These are phyloP conservation scores for Phylloscopus collybita DNA, from an alignment of 2,797 vertebrate genomes.

Conservation along the genomic window DNA sequence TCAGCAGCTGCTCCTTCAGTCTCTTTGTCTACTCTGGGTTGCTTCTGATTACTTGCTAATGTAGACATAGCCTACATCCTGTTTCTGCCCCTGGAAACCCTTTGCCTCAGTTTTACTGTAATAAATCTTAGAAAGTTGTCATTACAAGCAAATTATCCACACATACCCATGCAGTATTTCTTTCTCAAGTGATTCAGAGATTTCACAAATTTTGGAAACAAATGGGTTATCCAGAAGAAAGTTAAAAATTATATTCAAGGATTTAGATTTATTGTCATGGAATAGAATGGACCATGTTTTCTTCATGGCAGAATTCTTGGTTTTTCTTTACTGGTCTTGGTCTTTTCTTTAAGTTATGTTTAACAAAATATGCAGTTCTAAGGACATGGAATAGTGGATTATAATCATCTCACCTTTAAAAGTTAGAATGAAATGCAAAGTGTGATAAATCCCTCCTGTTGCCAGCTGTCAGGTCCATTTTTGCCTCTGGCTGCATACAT, in stretches of 20 bases:
- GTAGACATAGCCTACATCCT: background rate
- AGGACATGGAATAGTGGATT: background rate
- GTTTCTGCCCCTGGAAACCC: background rate
- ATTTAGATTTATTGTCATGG: background rate
- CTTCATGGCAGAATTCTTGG: background rate
- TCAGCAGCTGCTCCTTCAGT: background rate
- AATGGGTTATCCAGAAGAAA: background rate
- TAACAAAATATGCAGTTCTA: background rate
- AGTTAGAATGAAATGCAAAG: background rate
- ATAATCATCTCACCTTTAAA: background rate
- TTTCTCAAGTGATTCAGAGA: background rate
- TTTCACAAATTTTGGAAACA: background rate
- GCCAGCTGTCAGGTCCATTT: background rate
- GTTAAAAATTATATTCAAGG: background rate
- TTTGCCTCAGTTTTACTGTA: background rate
- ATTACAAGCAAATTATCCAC: background rate
- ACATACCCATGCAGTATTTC: background rate
- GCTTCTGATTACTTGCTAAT: background rate
- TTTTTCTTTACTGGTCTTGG: background rate
- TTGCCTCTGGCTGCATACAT: background rate
- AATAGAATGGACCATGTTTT: background rate
- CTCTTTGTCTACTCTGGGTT: background rate
- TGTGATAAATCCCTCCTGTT: background rate
- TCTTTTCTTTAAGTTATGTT: background rate
- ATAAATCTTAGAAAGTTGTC: background rate